A percentile compares a stretch with the other conserved stretches of the same genome.
phyloP scores from a whole-genome alignment of 2,888 invertebrate species.

The Cynaeus angustus region DNA sequence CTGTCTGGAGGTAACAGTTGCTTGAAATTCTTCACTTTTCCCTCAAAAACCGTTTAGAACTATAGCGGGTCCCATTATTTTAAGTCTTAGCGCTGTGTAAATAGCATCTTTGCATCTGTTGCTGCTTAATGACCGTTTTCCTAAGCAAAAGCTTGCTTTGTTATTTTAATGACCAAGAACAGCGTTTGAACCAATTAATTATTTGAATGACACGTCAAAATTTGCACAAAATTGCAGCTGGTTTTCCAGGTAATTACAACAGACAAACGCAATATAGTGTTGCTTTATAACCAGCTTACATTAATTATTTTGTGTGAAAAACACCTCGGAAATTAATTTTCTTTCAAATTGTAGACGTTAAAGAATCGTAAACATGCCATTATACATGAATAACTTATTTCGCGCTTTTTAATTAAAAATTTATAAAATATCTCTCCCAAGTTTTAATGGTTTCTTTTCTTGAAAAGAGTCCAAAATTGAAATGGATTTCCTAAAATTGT shows the following conservation, averaged over 20 bases:
- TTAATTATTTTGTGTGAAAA: slow-evolving; percentile 43
- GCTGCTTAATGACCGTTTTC: slow-evolving; percentile 31
- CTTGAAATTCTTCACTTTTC: slow-evolving; percentile 15
- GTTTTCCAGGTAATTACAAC: background rate
- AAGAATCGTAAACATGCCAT: slow-evolving; percentile 38
- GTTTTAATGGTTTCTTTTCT: slow-evolving; percentile 3
- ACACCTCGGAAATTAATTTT: slow-evolving; percentile 41
- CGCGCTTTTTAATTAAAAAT: slow-evolving; percentile 41
- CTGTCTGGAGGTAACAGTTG: slow-evolving; percentile 28
- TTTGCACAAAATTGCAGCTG: slow-evolving; percentile 4
- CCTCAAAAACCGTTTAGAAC: slow-evolving; percentile 21
- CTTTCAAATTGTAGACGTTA: slow-evolving; percentile 28
- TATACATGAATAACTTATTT: slow-evolving; percentile 34
- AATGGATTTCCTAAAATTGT: slow-evolving; percentile 56
- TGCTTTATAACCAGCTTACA: slow-evolving; percentile 28
- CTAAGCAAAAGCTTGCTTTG: slow-evolving; percentile 10
- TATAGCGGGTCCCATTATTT: slow-evolving; percentile 22
- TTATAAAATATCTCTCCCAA: slow-evolving; percentile 19
- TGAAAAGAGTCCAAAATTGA: background rate
- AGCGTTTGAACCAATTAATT: slow-evolving; percentile 15
- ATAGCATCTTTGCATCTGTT: slow-evolving; percentile 33
- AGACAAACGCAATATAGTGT: background rate
- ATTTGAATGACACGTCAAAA: slow-evolving; percentile 6
- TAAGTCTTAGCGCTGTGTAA: slow-evolving; percentile 31
- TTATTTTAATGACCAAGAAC: slow-evolving; percentile 20